Conservation (phyloP, 2,797 vertebrate species). For the Gadopsis marmoratus region DNA sequence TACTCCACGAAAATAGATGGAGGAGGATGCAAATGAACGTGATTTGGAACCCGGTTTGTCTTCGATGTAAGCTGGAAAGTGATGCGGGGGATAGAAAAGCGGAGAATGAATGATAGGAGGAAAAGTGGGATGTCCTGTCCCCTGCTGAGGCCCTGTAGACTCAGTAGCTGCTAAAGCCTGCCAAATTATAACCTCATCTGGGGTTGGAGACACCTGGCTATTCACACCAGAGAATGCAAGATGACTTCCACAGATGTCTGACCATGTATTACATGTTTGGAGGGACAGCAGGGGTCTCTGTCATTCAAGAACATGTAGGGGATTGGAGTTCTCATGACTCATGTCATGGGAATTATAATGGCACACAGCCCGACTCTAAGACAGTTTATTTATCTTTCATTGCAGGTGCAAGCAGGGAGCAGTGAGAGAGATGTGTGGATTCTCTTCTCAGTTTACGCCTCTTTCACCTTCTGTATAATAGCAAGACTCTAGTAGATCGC, state of each 20-base stretch:
- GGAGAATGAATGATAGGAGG: slow-evolving; percentile 73
- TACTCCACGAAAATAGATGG: slow-evolving; percentile 23
- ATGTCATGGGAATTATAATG: slow-evolving; percentile 69
- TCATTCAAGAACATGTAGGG: slow-evolving; percentile 76
- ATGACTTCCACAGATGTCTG: slow-evolving; percentile 80
- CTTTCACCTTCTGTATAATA: slow-evolving; percentile 21
- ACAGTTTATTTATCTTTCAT: slow-evolving; percentile 71
- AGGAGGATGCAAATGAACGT: slow-evolving; percentile 33
- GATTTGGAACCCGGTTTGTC: slow-evolving; percentile 31
- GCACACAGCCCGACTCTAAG: slow-evolving; percentile 55
- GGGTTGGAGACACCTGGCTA: slow-evolving; percentile 76
- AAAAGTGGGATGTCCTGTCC: slow-evolving; percentile 74
- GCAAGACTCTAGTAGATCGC: slow-evolving; percentile 13
- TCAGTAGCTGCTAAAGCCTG: slow-evolving; percentile 77
- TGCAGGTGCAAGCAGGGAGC: slow-evolving; percentile 72
- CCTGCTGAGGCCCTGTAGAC: slow-evolving; percentile 74
- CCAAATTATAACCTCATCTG: slow-evolving; percentile 83
- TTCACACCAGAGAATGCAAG: slow-evolving; percentile 74
- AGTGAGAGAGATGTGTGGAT: slow-evolving; percentile 48
- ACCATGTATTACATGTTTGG: slow-evolving; percentile 80
- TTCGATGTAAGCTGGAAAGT: slow-evolving; percentile 57
- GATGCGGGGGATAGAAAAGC: slow-evolving; percentile 40
- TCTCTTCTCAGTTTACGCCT: slow-evolving; percentile 42
- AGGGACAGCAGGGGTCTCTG: slow-evolving; percentile 76
- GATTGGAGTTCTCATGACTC: slow-evolving; percentile 73